These are phyloP conservation scores for Lepidochrysops patricia DNA, from an alignment of 2,888 invertebrate genomes.

Conservation along the genomic window DNA sequence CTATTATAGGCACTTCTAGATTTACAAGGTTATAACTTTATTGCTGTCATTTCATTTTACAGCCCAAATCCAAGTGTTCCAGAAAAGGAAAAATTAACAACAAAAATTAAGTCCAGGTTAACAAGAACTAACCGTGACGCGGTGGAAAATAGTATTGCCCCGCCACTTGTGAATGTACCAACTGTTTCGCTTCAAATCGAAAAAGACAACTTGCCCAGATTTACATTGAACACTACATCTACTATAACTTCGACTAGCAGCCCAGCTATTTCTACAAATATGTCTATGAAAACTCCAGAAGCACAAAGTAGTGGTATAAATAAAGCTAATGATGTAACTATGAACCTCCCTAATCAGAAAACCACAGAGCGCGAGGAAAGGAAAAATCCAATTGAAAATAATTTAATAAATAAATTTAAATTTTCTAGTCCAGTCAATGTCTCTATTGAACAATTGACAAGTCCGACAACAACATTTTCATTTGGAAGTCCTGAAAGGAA, in stretches of 20 bases:
- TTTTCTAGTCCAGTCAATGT: slow-evolving; percentile 45
- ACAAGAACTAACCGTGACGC: slow-evolving; percentile 35
- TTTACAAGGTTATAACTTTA: not conserved
- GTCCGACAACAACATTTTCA: slow-evolving; percentile 29
- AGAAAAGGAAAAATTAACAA: slow-evolving; percentile 32
- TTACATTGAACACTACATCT: slow-evolving; percentile 32
- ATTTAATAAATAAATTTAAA: slow-evolving; percentile 28
- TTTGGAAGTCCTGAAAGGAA: slow-evolving; percentile 43
- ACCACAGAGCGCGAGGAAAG: not conserved
- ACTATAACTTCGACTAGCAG: not conserved
- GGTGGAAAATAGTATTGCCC: slow-evolving; percentile 25
- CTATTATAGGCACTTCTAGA: no score
- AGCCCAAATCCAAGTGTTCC: slow-evolving; percentile 31
- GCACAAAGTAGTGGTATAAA: not conserved
- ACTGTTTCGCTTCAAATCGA: slow-evolving; percentile 44
- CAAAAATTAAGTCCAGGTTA: slow-evolving; percentile 44
- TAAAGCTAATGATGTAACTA: not conserved
- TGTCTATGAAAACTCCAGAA: slow-evolving; percentile 13
- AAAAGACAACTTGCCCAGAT: slow-evolving; percentile 46
- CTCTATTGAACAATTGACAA: slow-evolving; percentile 29
- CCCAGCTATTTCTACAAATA: slow-evolving; percentile 10
- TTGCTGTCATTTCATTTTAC: slow-evolving; percentile 26
- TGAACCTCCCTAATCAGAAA: not conserved
- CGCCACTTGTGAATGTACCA: slow-evolving; percentile 39
- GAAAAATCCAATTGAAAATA: slow-evolving; percentile 27